Base-by-base conservation (phyloP, 2,797 vertebrate species). In the Clarias laeviceps region DNA sequence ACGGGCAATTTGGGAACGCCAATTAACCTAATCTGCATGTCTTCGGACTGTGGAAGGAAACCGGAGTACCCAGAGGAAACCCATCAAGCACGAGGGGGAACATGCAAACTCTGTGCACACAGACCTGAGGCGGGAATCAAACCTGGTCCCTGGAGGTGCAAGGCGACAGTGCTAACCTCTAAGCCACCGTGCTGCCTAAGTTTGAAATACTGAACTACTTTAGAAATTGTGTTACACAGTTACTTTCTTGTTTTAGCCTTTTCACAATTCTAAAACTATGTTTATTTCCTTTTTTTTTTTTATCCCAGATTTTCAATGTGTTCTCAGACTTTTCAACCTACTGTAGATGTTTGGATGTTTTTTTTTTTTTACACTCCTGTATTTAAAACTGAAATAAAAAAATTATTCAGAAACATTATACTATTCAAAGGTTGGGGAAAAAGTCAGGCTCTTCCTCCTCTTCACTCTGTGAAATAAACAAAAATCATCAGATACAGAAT, bases 391-490 rank as follows among this genome's bases (percentile, higher is more conserved):
- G 9, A 62, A 24, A n/a, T 62, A n/a, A n/a, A n/a, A n/a, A 62
- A 32, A 59, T 34, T 24, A 24, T 59, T 77, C 29, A 59, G 29
- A 37, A 77, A 72, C 5, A 72, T 7, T 34, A 57, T 27, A 50
- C 11, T 69, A 17, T 50, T 50, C 45, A 50, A 50, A 50, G 45
- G 45, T 50, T 50, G 45, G 45, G 45, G 45, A 14, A 50, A 50
- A 12, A 34, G 9, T 76, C 64, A 3, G 9, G n/a, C 29, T 86
- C 32, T 57, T 84, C 64, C 20, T 83, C 85, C 40, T 83, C 85
- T 66, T 84, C 85, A 65, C 15, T 56, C 85, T 87, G 82, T 12
- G 74, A 84, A 74, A 65, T 45, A 86, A 85, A 56, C 14, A 15
- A 66, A 59, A 77, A 62, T 50, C 6, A 29, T 79, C 34, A 59